phyloP scores from a whole-genome alignment of 1,140 invertebrate species.

The Aphaenogaster ashmeadi region DNA sequence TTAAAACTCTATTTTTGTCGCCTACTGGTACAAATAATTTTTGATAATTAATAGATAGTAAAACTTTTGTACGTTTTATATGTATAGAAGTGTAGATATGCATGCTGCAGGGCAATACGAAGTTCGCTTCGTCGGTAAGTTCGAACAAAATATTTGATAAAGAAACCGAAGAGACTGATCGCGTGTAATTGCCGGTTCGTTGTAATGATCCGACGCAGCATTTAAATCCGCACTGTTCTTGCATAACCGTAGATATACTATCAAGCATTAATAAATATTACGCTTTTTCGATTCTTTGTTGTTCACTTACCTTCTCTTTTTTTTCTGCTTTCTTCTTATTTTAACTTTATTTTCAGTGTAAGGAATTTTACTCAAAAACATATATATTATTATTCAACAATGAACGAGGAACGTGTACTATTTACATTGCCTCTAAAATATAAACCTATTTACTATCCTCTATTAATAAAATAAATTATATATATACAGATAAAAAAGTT shows the following conservation, averaged over 20 bases:
- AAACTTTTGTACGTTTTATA: slow-evolving; percentile 39
- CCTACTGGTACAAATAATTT: slow-evolving; percentile 25
- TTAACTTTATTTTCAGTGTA: not conserved
- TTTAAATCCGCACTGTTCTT: slow-evolving; percentile 61
- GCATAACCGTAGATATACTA: slow-evolving; percentile 33
- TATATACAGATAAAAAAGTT: slow-evolving; percentile 51
- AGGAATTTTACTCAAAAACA: slow-evolving; percentile 50
- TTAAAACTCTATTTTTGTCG: slow-evolving; percentile 3
- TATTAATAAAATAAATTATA: slow-evolving; percentile 71
- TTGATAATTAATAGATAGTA: slow-evolving; percentile 13
- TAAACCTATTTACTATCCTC: slow-evolving; percentile 40
- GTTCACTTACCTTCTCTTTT: not conserved
- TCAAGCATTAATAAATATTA: slow-evolving; percentile 67
- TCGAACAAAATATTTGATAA: slow-evolving; percentile 7
- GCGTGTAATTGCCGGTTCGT: slow-evolving; percentile 24
- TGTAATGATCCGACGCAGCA: slow-evolving; percentile 15
- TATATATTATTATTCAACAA: slow-evolving; percentile 69
- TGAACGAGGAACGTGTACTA: slow-evolving; percentile 63
- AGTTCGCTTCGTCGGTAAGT: not conserved
- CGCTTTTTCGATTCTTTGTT: slow-evolving; percentile 47
- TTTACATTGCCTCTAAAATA: slow-evolving; percentile 63
- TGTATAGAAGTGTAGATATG: slow-evolving; percentile 23
- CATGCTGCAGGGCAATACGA: slow-evolving; percentile 20
- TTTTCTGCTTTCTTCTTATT: not conserved
- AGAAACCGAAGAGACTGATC: slow-evolving; percentile 67